Conservation (phyloP, 2,888 invertebrate species). For the Drosophila paranaensis region DNA sequence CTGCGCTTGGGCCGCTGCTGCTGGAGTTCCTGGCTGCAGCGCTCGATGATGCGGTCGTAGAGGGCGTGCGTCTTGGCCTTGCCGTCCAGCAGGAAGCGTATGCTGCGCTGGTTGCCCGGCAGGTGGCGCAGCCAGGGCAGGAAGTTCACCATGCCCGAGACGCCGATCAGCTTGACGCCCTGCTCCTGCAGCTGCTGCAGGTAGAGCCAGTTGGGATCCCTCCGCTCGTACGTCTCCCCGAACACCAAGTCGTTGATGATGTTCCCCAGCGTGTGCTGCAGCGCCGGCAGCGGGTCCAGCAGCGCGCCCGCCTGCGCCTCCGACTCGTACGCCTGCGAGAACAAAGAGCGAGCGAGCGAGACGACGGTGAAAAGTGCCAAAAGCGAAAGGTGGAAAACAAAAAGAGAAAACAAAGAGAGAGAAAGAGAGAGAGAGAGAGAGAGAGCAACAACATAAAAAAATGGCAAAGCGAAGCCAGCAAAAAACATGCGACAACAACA, state of each 20-base stretch:
- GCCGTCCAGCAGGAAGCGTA: constrained; percentile 89
- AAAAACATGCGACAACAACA: constrained; percentile 22
- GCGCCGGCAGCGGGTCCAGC: constrained; percentile 80
- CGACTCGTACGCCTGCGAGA: constrained; percentile 53
- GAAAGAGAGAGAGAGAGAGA: no score
- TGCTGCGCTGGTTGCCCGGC: constrained; percentile 88
- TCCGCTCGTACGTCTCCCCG: constrained; percentile 89
- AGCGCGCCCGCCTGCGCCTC: constrained; percentile 74
- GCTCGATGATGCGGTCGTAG: constrained; percentile 89
- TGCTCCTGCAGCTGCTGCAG: constrained; percentile 92
- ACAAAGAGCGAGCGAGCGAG: constrained; percentile 2
- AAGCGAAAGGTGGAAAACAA: constrained; percentile 42
- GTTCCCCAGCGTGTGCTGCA: constrained; percentile 90
- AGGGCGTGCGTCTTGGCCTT: constrained; percentile 90
- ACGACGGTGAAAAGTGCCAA: constrained; percentile 42
- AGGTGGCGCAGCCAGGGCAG: constrained; percentile 90
- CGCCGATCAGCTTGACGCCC: constrained; percentile 92
- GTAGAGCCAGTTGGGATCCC: constrained; percentile 91
- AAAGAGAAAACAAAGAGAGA: not conserved
- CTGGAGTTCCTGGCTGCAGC: constrained; percentile 84
- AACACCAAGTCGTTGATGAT: constrained; percentile 91
- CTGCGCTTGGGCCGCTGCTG: constrained; percentile 64
- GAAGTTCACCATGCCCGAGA: constrained; percentile 93
- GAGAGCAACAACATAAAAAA: constrained; percentile 6
- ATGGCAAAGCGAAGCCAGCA: constrained; percentile 24